phyloP scores from a whole-genome alignment of 1,140 invertebrate genomes.

The Nautilus pompilius region DNA sequence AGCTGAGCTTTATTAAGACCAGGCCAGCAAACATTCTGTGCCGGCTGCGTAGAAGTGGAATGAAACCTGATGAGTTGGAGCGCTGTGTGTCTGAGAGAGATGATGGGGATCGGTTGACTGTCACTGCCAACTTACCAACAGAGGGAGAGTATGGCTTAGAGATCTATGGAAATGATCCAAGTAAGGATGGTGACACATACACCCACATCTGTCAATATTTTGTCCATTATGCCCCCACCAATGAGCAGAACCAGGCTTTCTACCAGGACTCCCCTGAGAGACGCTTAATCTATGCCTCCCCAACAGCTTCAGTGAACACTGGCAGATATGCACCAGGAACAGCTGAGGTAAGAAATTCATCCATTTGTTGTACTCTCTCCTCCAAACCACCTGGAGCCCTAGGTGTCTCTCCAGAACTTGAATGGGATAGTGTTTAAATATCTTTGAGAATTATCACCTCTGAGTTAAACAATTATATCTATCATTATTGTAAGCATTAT shows the following conservation, averaged over 20 bases:
- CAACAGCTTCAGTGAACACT: constrained; percentile 16
- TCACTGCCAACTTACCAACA: constrained; percentile 36
- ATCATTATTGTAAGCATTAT: no score
- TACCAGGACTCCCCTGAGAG: constrained; percentile 44
- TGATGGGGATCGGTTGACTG: constrained; percentile 29
- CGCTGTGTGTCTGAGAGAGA: constrained; percentile 41
- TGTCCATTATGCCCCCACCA: constrained; percentile 42
- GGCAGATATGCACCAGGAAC: constrained; percentile 28
- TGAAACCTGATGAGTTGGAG: constrained; percentile 41
- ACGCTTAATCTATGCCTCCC: constrained; percentile 6
- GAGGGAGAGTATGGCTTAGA: constrained; percentile 54
- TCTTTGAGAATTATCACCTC: no score
- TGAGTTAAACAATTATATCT: no score
- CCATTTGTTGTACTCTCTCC: background rate
- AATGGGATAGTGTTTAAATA: no score
- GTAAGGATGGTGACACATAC: constrained; percentile 53
- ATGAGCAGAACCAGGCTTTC: constrained; percentile 40
- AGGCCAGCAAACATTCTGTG: constrained; percentile 38
- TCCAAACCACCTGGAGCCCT: constrained; percentile 2
- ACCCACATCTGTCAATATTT: constrained; percentile 55
- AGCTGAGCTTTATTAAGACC: constrained; percentile 38
- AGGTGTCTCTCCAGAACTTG: no score
- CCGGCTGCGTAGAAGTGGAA: constrained; percentile 41
- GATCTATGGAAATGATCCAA: constrained; percentile 54
- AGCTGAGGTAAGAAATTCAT: constrained; percentile 20